Percentiles rank a stretch among this genome's conserved stretches.
These are phyloP conservation scores for Macrophya annulata DNA, from an alignment of 2,888 invertebrate species.

Conservation along the genomic window DNA sequence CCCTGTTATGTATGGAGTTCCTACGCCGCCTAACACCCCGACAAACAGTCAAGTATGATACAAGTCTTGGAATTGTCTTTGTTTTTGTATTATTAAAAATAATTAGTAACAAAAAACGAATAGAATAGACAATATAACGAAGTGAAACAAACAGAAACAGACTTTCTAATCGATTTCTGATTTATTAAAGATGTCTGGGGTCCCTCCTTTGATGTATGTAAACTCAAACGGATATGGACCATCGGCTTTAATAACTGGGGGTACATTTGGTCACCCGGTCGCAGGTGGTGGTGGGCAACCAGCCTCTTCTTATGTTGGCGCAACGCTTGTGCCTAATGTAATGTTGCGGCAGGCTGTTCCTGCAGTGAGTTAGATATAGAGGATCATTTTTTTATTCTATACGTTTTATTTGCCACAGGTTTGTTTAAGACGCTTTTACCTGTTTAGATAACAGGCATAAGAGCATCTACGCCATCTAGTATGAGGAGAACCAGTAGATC, in stretches of 20 bases:
- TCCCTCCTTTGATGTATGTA: slow-evolving; percentile 77
- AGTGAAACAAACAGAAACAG: too few species aligned
- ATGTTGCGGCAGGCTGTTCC: slow-evolving; percentile 77
- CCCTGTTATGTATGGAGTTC: slow-evolving; percentile 76
- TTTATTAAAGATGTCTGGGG: slow-evolving; percentile 72
- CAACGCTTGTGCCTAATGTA: slow-evolving; percentile 75
- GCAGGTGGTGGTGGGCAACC: slow-evolving; percentile 72
- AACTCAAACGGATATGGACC: slow-evolving; percentile 76
- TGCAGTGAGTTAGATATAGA: slow-evolving; percentile 64
- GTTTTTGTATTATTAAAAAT: neutral
- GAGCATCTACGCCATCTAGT: slow-evolving; percentile 75
- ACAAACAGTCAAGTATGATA: slow-evolving; percentile 74
- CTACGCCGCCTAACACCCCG: slow-evolving; percentile 77
- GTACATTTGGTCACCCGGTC: slow-evolving; percentile 74
- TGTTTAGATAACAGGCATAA: slow-evolving; percentile 71
- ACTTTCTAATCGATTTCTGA: neutral
- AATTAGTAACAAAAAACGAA: neutral
- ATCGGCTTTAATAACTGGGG: slow-evolving; percentile 72
- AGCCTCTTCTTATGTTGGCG: slow-evolving; percentile 72
- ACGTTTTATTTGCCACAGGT: neutral
- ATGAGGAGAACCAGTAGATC: slow-evolving; percentile 77
- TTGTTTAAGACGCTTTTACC: neutral
- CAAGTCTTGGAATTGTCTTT: neutral
- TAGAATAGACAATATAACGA: neutral
- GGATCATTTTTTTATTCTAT: neutral